Conservation (phyloP, 2,888 invertebrate species). For the Epiblema foenella region DNA sequence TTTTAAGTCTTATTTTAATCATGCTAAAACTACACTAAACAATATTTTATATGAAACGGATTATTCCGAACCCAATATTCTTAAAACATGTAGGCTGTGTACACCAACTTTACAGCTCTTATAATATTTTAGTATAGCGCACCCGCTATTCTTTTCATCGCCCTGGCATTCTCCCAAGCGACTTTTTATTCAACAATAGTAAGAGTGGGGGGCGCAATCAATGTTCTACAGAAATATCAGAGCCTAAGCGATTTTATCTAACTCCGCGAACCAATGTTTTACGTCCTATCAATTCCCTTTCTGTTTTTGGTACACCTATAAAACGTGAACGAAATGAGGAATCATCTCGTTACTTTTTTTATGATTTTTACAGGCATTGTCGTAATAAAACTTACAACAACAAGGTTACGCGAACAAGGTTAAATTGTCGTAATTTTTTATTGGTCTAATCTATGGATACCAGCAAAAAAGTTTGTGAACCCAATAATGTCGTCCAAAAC, state of each 20-base stretch:
- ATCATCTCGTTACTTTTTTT: conserved; percentile 36
- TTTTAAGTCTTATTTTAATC: no score
- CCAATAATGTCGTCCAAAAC: conserved; percentile 48
- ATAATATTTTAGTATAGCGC: conserved; percentile 70
- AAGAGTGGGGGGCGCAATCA: conserved; percentile 74
- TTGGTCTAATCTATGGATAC: neutral
- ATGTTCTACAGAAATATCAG: conserved; percentile 70
- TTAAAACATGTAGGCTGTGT: conserved; percentile 49
- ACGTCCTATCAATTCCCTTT: conserved; percentile 32
- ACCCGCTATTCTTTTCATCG: conserved; percentile 73
- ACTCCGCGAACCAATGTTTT: conserved; percentile 52
- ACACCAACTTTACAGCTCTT: conserved; percentile 58
- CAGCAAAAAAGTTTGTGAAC: conserved; percentile 18
- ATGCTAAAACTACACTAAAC: no score
- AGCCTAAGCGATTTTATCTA: conserved; percentile 66
- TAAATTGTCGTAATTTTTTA: conserved; percentile 5
- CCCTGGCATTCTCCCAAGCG: conserved; percentile 79
- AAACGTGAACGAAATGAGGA: conserved; percentile 20
- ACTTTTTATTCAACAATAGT: conserved; percentile 77
- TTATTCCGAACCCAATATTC: neutral
- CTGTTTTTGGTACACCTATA: conserved; percentile 39
- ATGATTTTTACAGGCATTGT: conserved; percentile 22
- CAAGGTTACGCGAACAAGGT: neutral
- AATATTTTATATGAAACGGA: no score
- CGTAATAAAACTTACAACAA: conserved; percentile 20